Evolutionary conservation across 2,113 vertebrate genomes (phyloP), one percentile per base, ranked within the genome.

Genomic region (Prolemur simus): DNA sequence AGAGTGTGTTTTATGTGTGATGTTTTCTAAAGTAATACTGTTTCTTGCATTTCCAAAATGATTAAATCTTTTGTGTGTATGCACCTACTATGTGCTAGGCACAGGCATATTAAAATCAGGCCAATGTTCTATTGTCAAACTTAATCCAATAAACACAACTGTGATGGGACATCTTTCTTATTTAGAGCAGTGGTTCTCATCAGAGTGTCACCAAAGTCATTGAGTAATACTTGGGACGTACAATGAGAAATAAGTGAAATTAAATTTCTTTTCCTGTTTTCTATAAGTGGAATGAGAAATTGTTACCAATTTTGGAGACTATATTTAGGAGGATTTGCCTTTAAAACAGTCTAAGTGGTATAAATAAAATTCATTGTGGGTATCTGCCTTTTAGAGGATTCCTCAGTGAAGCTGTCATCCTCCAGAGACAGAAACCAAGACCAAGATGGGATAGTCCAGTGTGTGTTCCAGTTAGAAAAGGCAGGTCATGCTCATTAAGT

Each of bases 1-100:
- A 92, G 88, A 91, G 74, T 74, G 54, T 77, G 91, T 54, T 96
- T 95, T 94, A 90, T 88, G 95, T 95, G 96, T 96, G 95, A 89
- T 98, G 95, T 93, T 97, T 97, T 74, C 93, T 84, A 12, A 97
- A 97, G 97, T 91, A 96, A 88, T 93, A 87, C 18, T 95, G 27
- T 95, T 98, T 64, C 96, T 11, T 34, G 7, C 77, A 21, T 52
- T 42, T 78, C 18, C 10, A 25, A 8, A 68, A 56, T 94, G 74
- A 54, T 47, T 45, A 64, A 8, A 11, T 27, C 5, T 21, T 15
- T 9, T 66, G 52, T 37, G 66, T 29, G 42, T 47, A 42, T 34
- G 32, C 10, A 1, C 2, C 3, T 66, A 8, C 56, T n/a, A 1
- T 37, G 58, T 73, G n/a, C 34, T 3, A 47, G 42, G 2, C 29